Evolutionary conservation across 2,888 invertebrate genomes (phyloP).

Genomic region (Oxystoma pomonae): DNA sequence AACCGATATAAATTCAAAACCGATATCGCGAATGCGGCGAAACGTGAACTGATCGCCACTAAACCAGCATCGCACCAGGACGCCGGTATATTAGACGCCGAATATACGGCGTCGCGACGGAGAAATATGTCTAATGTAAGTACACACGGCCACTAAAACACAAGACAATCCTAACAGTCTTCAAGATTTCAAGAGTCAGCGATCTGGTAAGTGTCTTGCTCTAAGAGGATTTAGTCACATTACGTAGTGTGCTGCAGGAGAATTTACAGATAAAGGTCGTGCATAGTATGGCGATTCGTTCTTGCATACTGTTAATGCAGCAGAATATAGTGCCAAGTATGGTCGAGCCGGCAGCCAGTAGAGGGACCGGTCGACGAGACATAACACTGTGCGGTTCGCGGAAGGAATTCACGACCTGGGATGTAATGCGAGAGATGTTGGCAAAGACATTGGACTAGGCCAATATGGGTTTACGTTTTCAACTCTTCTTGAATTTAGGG

Average conservation of each 20-base stretch:
- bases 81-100: neutral
- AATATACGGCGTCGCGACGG: neutral
- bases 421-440: too few relatives aligned
- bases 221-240: neutral
- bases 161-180: neutral
- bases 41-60: neutral
- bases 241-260: neutral
- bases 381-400: neutral
- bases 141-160: neutral
- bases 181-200: neutral
- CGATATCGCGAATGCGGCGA: neutral
- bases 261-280: neutral
- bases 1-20: too few relatives aligned
- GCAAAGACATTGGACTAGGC: too few relatives aligned
- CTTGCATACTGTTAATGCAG: neutral
- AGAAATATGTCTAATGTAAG: neutral
- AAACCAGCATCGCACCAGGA: neutral
- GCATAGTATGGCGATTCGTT: neutral
- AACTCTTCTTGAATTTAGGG: too few relatives aligned
- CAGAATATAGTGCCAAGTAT: neutral
- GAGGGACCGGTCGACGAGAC: neutral
- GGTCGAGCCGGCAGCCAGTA: neutral
- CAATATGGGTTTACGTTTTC: neutral
- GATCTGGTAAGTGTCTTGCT: neutral
- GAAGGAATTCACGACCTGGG: neutral